Conservation (phyloP, 1,140 invertebrate species). For the Trinorchestia longiramus region DNA sequence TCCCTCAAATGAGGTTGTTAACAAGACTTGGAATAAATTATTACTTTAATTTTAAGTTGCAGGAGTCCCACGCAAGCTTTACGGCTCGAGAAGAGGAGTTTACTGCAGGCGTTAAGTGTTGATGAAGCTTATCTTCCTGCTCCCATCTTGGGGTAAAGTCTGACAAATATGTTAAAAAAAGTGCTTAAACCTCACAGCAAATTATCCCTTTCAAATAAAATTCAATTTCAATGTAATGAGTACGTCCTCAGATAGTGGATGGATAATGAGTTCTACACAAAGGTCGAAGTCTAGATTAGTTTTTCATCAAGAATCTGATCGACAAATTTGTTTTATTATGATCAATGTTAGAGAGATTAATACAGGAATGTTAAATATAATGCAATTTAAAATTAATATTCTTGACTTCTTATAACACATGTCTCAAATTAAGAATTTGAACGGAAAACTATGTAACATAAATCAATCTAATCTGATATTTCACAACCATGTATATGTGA, state of each 20-base stretch:
- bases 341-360: too few relatives aligned
- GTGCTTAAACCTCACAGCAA: background rate
- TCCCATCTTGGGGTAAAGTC: background rate
- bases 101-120: background rate
- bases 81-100: background rate
- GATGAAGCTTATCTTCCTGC: background rate
- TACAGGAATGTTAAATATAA: too few relatives aligned
- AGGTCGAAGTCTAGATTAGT: background rate
- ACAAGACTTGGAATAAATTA: background rate
- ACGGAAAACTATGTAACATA: too few relatives aligned
- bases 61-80: background rate
- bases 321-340: too few relatives aligned
- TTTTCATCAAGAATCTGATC: background rate
- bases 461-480: too few relatives aligned
- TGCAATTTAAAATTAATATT: too few relatives aligned
- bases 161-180: background rate
- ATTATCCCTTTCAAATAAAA: background rate
- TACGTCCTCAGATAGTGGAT: too few relatives aligned
- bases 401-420: too few relatives aligned
- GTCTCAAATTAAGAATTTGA: too few relatives aligned
- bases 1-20: background rate
- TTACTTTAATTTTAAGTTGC: background rate
- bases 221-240: background rate
- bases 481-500: too few relatives aligned
- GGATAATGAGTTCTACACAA: background rate